phyloP scores from a whole-genome alignment of 2,888 invertebrate species.

The Sclerodermus sp. region DNA sequence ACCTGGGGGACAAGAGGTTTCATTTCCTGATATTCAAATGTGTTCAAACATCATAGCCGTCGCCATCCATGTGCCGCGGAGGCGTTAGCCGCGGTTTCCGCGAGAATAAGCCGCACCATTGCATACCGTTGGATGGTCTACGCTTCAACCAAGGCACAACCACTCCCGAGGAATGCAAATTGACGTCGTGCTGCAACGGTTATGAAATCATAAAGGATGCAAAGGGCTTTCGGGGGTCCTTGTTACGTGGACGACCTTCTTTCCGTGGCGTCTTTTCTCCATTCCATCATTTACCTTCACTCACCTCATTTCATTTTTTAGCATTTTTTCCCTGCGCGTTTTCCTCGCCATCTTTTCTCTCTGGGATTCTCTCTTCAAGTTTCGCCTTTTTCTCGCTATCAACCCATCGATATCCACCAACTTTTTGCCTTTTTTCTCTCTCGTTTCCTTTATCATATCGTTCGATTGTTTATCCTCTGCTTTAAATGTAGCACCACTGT shows the following conservation, averaged over 20 bases:
- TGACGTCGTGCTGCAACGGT: slow-evolving; percentile 26
- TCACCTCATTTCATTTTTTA: background rate
- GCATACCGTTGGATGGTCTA: background rate
- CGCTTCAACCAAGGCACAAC: too few relatives aligned
- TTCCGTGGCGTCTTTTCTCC: background rate
- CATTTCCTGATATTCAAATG: slow-evolving; percentile 57
- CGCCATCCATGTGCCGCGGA: slow-evolving; percentile 27
- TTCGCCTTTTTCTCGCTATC: background rate
- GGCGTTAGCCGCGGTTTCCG: slow-evolving; percentile 33
- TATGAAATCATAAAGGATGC: slow-evolving; percentile 33
- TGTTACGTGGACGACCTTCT: background rate
- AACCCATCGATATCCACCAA: too few relatives aligned
- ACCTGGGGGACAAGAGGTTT: slow-evolving; percentile 47
- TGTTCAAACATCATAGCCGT: slow-evolving; percentile 50
- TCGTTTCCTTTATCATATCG: too few relatives aligned
- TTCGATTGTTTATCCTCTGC: too few relatives aligned
- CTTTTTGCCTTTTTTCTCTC: too few relatives aligned
- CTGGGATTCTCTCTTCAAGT: background rate
- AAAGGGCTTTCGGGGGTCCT: slow-evolving; percentile 15
- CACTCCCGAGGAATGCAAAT: slow-evolving; percentile 36
- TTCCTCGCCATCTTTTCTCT: background rate
- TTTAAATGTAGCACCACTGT: too few relatives aligned
- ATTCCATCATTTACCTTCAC: background rate
- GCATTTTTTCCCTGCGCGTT: background rate
- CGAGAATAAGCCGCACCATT: slow-evolving; percentile 30